Evolutionary conservation across 1,140 invertebrate species (phyloP).

Genomic region (Drosophila truncata): DNA sequence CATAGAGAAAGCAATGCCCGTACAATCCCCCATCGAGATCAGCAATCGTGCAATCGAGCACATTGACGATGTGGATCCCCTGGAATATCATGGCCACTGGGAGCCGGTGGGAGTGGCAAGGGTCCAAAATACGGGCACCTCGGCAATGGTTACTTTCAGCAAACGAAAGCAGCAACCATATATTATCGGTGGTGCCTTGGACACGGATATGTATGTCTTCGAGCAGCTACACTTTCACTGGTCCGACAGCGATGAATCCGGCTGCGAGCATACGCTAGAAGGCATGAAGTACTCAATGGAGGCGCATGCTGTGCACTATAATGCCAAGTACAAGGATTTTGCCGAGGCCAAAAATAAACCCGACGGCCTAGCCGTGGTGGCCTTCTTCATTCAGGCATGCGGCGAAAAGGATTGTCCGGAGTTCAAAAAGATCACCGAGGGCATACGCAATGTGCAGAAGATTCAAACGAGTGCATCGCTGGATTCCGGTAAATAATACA

Average conservation of each 20-base stretch:
- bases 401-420: constrained; percentile 85
- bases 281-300: constrained; percentile 89
- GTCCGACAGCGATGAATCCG: constrained; percentile 89
- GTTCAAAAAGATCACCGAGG: constrained; percentile 85
- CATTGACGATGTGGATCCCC: constrained; percentile 86
- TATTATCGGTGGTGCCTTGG: constrained; percentile 87
- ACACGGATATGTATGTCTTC: constrained; percentile 89
- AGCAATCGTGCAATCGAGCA: constrained; percentile 86
- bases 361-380: constrained; percentile 92
- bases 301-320: constrained; percentile 92
- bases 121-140: constrained; percentile 84
- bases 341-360: constrained; percentile 89
- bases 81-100: constrained; percentile 87
- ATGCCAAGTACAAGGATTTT: constrained; percentile 89
- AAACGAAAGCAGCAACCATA: constrained; percentile 82
- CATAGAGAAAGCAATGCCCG: constrained; percentile 66
- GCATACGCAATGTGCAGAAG: constrained; percentile 82
- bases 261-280: constrained; percentile 93
- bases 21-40: constrained; percentile 86
- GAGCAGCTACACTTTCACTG: constrained; percentile 93
- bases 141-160: constrained; percentile 83
- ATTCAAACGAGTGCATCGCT: constrained; percentile 80
- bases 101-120: constrained; percentile 84
- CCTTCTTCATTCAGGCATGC: constrained; percentile 89
- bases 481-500: constrained; percentile 69